Base-by-base conservation (phyloP, 2,113 vertebrate genomes). In the Lepus timidus region DNA sequence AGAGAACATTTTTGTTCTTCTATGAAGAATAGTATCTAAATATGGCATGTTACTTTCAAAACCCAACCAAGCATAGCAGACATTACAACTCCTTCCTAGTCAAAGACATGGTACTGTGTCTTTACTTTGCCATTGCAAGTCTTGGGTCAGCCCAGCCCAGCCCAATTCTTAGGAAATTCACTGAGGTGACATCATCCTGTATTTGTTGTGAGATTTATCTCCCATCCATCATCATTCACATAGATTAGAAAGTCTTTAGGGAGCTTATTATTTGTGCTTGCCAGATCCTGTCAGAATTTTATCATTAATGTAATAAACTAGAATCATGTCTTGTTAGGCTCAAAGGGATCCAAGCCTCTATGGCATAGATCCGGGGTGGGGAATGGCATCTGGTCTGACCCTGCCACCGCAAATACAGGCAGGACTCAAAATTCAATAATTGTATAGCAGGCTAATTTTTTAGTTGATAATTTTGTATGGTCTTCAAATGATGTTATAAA, bases 141-240 rank as follows among this genome's bases (percentile, higher is more conserved):
- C 31, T 76, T 22, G 78, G 25, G 67, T 14, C 6, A 81, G 23
- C 4, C 29, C 23, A 82, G 10, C 64, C 62, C 20, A 33, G 36
- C 78, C 74, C 23, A 67, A 29, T 31, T 39, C 25, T 61, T 29
- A 81, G 31, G 36, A 85, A 83, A 3, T 65, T 76, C n/a, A 83
- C 10, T 33, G 64, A 31, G 1, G n/a, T 78, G 12, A 0, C n/a
- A n/a, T 17, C 62, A 19, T 87, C 13, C 36, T 81, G 7, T 27
- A 85, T 73, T 84, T 91, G 4, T 76, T 61, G 44, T 84, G 62
- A 96, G 44, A 73, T 73, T 61, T 64, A 27, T 82, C 13, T 64
- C 5, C 12, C 67, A 6, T 55, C 11, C 20, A n/a, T 4, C 9
- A 23, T 64, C 29, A 70, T 75, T 3, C 5, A 11, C 33, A 6